phyloP scores from a whole-genome alignment of 1,140 invertebrate species.

The Lepidurus packardi region DNA sequence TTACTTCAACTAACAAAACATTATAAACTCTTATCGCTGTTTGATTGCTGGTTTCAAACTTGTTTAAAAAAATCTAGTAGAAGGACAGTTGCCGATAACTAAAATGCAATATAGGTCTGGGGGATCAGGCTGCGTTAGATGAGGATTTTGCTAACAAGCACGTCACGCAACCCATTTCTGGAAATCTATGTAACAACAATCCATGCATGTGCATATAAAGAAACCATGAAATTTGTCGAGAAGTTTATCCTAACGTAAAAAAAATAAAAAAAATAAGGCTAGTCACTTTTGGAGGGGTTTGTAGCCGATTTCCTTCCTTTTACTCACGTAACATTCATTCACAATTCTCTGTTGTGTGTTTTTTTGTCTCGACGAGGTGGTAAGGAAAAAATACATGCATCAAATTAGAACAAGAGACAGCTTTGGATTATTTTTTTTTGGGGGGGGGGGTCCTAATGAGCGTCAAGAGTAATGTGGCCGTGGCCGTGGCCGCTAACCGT shows the following conservation, averaged over 20 bases:
- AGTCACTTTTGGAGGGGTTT: neutral
- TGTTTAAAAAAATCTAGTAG: neutral
- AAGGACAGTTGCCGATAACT: neutral
- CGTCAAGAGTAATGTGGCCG: neutral
- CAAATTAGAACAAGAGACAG: neutral
- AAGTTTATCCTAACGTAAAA: neutral
- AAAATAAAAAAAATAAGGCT: slow-evolving; percentile 16
- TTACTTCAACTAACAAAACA: slow-evolving; percentile 7
- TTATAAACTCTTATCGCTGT: neutral
- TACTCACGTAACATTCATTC: neutral
- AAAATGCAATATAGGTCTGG: neutral
- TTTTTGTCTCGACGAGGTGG: neutral
- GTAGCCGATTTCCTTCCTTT: slow-evolving; percentile 3
- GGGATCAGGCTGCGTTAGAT: neutral
- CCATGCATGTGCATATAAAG: neutral
- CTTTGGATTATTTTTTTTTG: neutral
- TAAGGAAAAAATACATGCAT: neutral
- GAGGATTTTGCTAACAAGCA: neutral
- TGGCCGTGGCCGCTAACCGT: neutral
- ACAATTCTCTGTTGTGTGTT: neutral
- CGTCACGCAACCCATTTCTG: slow-evolving; percentile 9
- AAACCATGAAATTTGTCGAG: neutral
- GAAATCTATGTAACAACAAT: neutral
- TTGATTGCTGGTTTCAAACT: neutral
- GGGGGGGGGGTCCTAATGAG: neutral